These are phyloP conservation scores for Montipora capitata DNA, from an alignment of 92 coral and sea anemone genomes.

Conservation along the genomic window DNA sequence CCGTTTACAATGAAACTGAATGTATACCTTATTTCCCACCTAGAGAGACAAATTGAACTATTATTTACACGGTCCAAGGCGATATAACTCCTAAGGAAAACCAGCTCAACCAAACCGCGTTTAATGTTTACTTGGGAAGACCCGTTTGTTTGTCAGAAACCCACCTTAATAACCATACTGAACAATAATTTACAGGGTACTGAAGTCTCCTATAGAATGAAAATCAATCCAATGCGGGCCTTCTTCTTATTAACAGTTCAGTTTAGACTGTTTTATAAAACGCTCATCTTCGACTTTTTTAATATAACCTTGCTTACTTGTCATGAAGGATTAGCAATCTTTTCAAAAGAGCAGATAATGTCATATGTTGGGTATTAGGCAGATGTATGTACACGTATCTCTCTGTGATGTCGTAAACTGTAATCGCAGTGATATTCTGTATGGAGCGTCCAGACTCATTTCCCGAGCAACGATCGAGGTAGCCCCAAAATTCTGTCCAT, in stretches of 20 bases:
- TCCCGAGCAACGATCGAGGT: conserved; percentile 48
- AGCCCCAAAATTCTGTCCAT: conserved; percentile 45
- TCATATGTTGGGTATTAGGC: conserved; percentile 2
- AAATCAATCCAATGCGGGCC: conserved; percentile 43
- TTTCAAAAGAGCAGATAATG: conserved; percentile 4
- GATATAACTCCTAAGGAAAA: no score
- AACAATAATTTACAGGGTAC: no score
- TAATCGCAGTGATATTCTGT: conserved; percentile 3
- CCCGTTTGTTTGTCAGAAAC: no score
- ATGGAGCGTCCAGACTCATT: conserved; percentile 9
- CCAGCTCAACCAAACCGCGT: no score
- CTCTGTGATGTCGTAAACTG: conserved; percentile 10
- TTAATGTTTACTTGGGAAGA: no score
- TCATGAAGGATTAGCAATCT: conserved; percentile 10
- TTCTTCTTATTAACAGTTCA: background rate
- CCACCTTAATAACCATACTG: no score
- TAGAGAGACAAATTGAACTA: no score
- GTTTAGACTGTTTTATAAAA: background rate
- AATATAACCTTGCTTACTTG: conserved; percentile 13
- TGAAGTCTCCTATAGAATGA: background rate
- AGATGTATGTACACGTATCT: background rate
- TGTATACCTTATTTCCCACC: no score
- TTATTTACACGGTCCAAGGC: no score
- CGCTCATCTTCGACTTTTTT: background rate
- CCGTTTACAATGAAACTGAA: no score